A percentile compares a stretch with the other conserved stretches of the same genome.
Conservation (phyloP, 2,113 vertebrate genomes). For the Balaenoptera acutorostrata region DNA sequence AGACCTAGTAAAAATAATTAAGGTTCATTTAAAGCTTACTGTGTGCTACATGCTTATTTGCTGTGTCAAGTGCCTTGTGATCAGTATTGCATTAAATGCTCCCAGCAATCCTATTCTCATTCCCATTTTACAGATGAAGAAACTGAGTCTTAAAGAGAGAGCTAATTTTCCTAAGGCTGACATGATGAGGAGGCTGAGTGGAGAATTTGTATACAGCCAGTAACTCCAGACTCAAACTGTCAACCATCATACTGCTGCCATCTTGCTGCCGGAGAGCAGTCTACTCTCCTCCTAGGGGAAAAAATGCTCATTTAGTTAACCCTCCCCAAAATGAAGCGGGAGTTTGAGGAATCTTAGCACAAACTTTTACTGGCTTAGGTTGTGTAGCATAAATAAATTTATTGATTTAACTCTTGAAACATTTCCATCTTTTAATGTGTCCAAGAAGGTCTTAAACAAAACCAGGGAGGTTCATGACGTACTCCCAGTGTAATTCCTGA, state of each 20-base stretch:
- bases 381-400: not conserved
- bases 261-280: not conserved
- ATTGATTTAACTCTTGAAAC: slow-evolving; percentile 22
- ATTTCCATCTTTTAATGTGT: slow-evolving; percentile 22
- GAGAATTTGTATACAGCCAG: not conserved
- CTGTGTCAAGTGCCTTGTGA: too few species aligned
- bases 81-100: not conserved
- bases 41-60: not conserved
- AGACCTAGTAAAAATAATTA: not conserved
- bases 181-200: not conserved
- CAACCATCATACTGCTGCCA: not conserved
- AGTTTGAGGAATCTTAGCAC: not conserved
- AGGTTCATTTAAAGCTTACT: not conserved
- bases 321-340: not conserved
- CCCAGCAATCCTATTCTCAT: not conserved
- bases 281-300: not conserved
- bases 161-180: not conserved
- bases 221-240: not conserved
- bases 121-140: not conserved
- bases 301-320: not conserved
- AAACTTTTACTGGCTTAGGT: not conserved
- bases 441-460: slow-evolving; percentile 22
- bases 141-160: not conserved
- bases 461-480: not conserved
- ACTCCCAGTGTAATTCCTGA: not conserved